Percentiles rank a stretch among this genome's conserved stretches.
Evolutionary conservation across 1,140 invertebrate species (phyloP).

Genomic region (Apis florea): DNA sequence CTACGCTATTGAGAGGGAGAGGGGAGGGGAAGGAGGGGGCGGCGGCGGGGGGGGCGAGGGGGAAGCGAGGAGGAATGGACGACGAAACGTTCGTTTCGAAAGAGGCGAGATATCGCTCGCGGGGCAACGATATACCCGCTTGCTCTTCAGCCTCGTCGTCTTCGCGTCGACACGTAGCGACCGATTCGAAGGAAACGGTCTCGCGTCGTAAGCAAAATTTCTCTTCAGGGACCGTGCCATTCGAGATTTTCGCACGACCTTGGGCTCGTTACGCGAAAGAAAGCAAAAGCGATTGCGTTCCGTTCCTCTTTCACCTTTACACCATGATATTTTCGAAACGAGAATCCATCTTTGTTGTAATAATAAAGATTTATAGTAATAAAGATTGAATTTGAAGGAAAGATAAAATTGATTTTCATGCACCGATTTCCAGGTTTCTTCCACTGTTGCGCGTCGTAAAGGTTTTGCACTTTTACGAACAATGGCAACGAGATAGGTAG

Average conservation of each 20-base stretch:
- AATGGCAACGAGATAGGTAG: slow-evolving; percentile 46
- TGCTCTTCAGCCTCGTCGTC: background rate
- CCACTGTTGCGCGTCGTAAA: background rate
- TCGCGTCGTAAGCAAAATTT: background rate
- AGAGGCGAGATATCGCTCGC: background rate
- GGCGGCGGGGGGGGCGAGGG: too few species aligned
- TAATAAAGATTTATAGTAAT: too few species aligned
- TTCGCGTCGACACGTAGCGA: background rate
- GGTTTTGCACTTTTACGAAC: slow-evolving; percentile 52
- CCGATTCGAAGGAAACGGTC: background rate
- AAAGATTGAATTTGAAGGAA: too few species aligned
- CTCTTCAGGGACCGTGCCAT: background rate
- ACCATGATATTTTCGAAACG: too few species aligned
- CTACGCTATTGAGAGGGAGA: too few species aligned
- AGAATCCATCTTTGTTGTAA: too few species aligned
- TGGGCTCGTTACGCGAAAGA: slow-evolving; percentile 63
- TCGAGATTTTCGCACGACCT: slow-evolving; percentile 58
- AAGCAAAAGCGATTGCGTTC: slow-evolving; percentile 37
- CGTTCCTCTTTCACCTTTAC: background rate
- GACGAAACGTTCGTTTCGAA: background rate
- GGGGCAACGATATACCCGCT: background rate
- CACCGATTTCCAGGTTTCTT: slow-evolving; percentile 33
- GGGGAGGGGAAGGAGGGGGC: too few species aligned
- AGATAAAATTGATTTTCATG: too few species aligned
- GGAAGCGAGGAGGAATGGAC: background rate